phyloP scores from a whole-genome alignment of 2,113 vertebrate species.

The Chinchilla lanigera region DNA sequence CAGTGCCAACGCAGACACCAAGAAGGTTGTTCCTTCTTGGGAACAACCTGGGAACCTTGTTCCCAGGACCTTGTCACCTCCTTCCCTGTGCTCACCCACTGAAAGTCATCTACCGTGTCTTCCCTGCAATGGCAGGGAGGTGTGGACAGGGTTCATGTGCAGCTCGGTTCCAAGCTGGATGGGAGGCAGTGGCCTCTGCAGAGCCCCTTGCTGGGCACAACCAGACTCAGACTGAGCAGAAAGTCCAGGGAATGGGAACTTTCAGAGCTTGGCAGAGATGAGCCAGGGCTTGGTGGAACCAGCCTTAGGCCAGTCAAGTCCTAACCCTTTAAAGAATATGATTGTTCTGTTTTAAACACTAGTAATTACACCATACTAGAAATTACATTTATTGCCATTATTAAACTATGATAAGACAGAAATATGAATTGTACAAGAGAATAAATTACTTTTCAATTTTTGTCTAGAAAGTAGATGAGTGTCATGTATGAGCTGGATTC shows the following conservation, averaged over 20 bases:
- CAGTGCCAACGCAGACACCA: too few species aligned
- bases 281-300: neutral
- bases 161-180: neutral
- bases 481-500: neutral
- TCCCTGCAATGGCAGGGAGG: neutral
- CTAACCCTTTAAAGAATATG: neutral
- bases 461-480: neutral
- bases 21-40: neutral
- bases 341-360: slow-evolving; percentile 1
- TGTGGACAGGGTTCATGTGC: neutral
- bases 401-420: neutral
- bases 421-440: neutral
- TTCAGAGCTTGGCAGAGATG: neutral
- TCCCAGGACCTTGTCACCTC: too few species aligned
- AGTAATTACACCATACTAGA: neutral
- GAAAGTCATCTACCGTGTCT: neutral
- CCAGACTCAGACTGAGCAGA: too few species aligned
- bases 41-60: neutral
- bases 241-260: neutral
- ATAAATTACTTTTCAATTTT: neutral
- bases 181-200: neutral
- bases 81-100: too few species aligned
- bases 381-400: neutral
- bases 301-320: neutral
- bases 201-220: neutral